Conservation (phyloP, 2,113 vertebrate genomes). For the Hypocryptadius cinnamomeus region DNA sequence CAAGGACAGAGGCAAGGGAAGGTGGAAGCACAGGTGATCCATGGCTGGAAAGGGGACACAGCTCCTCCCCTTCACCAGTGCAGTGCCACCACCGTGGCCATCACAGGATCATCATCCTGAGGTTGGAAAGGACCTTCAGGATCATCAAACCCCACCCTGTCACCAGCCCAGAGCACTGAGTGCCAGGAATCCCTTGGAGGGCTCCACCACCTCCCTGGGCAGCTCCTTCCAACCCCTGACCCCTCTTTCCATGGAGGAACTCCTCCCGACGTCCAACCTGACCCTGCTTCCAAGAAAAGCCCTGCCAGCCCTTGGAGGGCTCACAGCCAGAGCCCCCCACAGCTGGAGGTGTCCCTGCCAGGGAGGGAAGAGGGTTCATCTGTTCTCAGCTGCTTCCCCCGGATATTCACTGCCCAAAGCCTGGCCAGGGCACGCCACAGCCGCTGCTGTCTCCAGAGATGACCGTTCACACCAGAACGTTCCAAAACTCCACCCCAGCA, state of each 20-base stretch:
- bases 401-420: accelerated
- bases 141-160: background rate
- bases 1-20: conserved; percentile 31
- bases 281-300: background rate
- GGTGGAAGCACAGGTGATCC: background rate
- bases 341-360: accelerated
- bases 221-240: background rate
- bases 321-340: accelerated
- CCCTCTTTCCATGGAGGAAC: background rate
- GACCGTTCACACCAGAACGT: background rate
- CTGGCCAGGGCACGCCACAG: accelerated
- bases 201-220: background rate
- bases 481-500: accelerated
- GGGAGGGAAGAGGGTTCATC: background rate
- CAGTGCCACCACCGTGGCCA: accelerated
- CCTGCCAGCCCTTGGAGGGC: accelerated
- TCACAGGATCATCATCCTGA: background rate
- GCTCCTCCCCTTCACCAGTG: accelerated
- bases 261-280: accelerated
- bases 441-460: accelerated
- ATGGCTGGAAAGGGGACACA: background rate
- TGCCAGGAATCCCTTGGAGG: background rate
- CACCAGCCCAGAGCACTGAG: background rate
- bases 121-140: background rate
- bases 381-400: accelerated